These are phyloP conservation scores for Nycticryphes semicollaris DNA, from an alignment of 2,113 vertebrate species.

Conservation along the genomic window DNA sequence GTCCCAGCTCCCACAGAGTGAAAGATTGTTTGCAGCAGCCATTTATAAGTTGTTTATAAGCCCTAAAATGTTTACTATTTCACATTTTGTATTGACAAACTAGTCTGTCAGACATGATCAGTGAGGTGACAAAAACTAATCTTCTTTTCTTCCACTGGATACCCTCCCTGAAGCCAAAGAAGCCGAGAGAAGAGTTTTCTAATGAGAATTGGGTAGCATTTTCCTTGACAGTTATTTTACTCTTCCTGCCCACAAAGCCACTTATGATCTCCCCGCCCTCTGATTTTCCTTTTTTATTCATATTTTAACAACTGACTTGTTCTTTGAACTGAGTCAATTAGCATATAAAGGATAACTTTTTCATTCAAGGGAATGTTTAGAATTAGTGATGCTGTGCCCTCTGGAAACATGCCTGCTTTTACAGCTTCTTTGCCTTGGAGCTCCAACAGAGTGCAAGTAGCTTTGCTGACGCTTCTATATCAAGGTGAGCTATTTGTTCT, in stretches of 20 bases:
- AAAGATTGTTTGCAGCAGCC: neutral
- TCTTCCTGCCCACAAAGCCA: neutral
- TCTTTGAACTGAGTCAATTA: conserved; percentile 52
- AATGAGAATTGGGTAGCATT: neutral
- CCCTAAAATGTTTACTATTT: conserved; percentile 38
- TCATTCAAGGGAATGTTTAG: conserved; percentile 37
- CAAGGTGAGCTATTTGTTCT: neutral
- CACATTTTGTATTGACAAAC: conserved; percentile 3
- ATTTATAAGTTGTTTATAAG: neutral
- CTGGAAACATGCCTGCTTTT: conserved; percentile 34
- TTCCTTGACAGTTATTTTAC: neutral
- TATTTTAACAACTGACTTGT: neutral
- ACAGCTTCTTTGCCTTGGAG: neutral
- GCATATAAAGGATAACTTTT: conserved; percentile 47
- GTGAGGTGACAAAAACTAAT: conserved; percentile 3
- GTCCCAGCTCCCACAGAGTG: neutral
- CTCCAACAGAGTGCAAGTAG: neutral
- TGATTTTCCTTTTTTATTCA: neutral
- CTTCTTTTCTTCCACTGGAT: neutral
- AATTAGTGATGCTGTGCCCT: neutral
- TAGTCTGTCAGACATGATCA: conserved; percentile 8
- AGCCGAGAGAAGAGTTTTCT: neutral
- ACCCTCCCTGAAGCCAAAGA: neutral
- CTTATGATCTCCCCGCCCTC: neutral
- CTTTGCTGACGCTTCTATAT: neutral